Evolutionary conservation across 2,113 vertebrate genomes (phyloP).

Genomic region (Cavia porcellus): DNA sequence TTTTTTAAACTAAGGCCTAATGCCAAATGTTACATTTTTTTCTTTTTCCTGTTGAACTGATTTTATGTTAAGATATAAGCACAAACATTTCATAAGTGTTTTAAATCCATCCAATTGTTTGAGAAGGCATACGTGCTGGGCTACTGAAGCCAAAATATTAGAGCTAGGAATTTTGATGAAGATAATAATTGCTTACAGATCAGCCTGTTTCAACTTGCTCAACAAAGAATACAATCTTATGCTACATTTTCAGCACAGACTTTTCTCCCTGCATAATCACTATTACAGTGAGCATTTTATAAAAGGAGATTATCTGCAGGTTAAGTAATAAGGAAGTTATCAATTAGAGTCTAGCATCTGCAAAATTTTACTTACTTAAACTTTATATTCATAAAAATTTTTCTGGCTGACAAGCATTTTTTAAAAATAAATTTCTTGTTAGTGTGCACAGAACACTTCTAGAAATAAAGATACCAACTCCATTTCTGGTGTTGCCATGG

Average conservation of each 20-base stretch:
- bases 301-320: conserved; percentile 72
- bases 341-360: conserved; percentile 79
- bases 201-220: conserved; percentile 83
- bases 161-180: conserved; percentile 83
- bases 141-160: conserved; percentile 83
- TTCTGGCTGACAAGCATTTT: conserved; percentile 67
- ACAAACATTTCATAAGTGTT: conserved; percentile 80
- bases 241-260: conserved; percentile 71
- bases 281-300: conserved; percentile 72
- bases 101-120: conserved; percentile 84
- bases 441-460: conserved; percentile 24
- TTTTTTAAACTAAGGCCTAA: conserved; percentile 65
- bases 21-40: conserved; percentile 67
- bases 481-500: neutral
- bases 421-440: neutral
- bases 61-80: conserved; percentile 82
- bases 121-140: conserved; percentile 81
- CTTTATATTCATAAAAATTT: conserved; percentile 43
- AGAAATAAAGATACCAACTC: neutral
- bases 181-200: conserved; percentile 86
- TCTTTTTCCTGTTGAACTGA: conserved; percentile 80
- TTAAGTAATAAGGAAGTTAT: conserved; percentile 78
- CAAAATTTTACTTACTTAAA: conserved; percentile 78
- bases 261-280: conserved; percentile 72
- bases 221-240: conserved; percentile 78